A percentile compares a stretch with the other conserved stretches of the same genome.
Conservation (phyloP, 2,888 invertebrate genomes). For the Tanytarsus gracilentus region DNA sequence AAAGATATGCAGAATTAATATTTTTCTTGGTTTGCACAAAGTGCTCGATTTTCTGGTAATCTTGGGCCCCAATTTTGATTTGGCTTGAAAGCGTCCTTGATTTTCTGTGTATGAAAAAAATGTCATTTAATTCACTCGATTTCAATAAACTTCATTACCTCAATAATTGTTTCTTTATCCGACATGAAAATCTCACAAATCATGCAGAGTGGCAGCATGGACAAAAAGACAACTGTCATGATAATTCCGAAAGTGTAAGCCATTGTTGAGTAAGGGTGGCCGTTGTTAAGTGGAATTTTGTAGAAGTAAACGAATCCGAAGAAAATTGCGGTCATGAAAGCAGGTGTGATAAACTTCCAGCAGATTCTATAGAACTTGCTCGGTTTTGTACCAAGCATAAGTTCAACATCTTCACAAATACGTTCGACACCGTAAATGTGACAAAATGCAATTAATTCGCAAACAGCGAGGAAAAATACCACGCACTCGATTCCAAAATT, state of each 20-base stretch:
- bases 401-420: constrained; percentile 64
- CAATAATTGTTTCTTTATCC: too few species aligned
- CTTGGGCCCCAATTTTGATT: constrained; percentile 54
- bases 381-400: constrained; percentile 63
- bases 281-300: constrained; percentile 48
- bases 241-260: too few species aligned
- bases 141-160: constrained; percentile 35
- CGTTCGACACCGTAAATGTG: constrained; percentile 66
- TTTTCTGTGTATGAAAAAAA: constrained; percentile 36
- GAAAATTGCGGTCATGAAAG: constrained; percentile 59
- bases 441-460: constrained; percentile 58
- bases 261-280: too few species aligned
- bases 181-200: too few species aligned
- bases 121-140: constrained; percentile 32
- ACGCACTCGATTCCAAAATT: constrained; percentile 67
- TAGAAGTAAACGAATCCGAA: constrained; percentile 54
- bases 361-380: constrained; percentile 69
- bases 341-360: constrained; percentile 67
- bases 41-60: too few species aligned
- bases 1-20: too few species aligned
- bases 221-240: too few species aligned
- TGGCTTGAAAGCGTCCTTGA: constrained; percentile 44
- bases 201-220: too few species aligned
- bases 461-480: constrained; percentile 55
- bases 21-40: too few species aligned